Base-by-base conservation (phyloP, 1,140 invertebrate species). In the Drosophila seguyi region DNA sequence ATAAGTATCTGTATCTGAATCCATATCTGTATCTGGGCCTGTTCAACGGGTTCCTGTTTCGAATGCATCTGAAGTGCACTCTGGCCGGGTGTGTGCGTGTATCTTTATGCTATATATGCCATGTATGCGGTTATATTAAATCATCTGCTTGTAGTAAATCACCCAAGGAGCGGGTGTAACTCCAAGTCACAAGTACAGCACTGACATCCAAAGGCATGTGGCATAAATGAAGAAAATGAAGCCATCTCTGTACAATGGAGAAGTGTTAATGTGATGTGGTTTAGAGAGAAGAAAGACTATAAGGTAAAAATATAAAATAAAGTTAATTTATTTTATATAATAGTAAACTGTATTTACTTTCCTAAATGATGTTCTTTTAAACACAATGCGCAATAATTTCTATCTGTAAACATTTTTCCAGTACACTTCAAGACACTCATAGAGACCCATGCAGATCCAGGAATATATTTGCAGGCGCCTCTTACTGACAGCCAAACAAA, bases 61-160 rank as follows among this genome's bases (percentile, higher is more conserved):
- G 74, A 56, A 81, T 81, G 80, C 68, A 72, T 81, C 77, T 88
- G 81, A 84, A 88, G 84, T 90, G 79, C 53, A 58, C 60, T 67
- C 81, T 18, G 55, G 14, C 13, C 41, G 67, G 47, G 25, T 67
- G 62, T 57, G 62, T 68, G 48, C 29, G 55, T 68, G 31, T 22
- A 36, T 44, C 44, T 44, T 4, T 20, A 22, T 44, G 44, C 44
- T 56, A 48, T 22, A 29, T 48, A 52, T 58, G 31, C 52, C 34
- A 58, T 66, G 66, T 86, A 87, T 79, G 85, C 75, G 85, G 85
- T 90, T 68, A 79, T 83, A 90, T 90, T 90, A 90, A 90, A 85
- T 90, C 85, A 90, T 90, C 85, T 90, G 85, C 81, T 90, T 60
- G 81, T 79, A 85, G 81, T 88, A 84, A 85, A 84, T 88, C 84